A percentile compares a stretch with the other conserved stretches of the same genome.
Conservation (phyloP, 2,888 invertebrate genomes). For the Acanthosepion lycidas region DNA sequence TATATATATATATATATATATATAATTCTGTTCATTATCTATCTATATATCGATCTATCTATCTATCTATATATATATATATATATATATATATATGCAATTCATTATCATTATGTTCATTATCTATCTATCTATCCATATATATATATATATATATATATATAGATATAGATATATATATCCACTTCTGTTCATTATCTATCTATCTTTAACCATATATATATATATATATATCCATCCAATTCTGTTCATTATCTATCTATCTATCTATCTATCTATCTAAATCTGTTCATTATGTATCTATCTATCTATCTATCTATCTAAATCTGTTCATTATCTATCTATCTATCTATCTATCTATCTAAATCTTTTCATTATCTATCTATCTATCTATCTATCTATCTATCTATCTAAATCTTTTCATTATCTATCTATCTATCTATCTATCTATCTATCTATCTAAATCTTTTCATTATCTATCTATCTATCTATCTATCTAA, state of each 20-base stretch:
- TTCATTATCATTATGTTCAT: too few relatives aligned
- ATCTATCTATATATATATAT: too few relatives aligned
- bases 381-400: not conserved
- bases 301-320: not conserved
- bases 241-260: too few relatives aligned
- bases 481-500: too few relatives aligned
- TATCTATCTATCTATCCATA: not conserved
- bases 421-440: not conserved
- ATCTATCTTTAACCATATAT: too few relatives aligned
- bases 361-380: not conserved
- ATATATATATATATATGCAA: too few relatives aligned
- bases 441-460: not conserved
- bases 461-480: not conserved
- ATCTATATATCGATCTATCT: too few relatives aligned
- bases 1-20: too few relatives aligned
- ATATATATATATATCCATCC: not conserved
- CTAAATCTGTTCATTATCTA: too few relatives aligned
- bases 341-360: not conserved
- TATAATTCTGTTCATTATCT: too few relatives aligned
- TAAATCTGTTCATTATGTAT: not conserved
- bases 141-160: not conserved
- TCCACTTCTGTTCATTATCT: not conserved
- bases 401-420: too few relatives aligned
- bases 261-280: not conserved
- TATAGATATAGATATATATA: not conserved